phyloP scores from a whole-genome alignment of 2,113 vertebrate genomes.

The Dinomys branickii region DNA sequence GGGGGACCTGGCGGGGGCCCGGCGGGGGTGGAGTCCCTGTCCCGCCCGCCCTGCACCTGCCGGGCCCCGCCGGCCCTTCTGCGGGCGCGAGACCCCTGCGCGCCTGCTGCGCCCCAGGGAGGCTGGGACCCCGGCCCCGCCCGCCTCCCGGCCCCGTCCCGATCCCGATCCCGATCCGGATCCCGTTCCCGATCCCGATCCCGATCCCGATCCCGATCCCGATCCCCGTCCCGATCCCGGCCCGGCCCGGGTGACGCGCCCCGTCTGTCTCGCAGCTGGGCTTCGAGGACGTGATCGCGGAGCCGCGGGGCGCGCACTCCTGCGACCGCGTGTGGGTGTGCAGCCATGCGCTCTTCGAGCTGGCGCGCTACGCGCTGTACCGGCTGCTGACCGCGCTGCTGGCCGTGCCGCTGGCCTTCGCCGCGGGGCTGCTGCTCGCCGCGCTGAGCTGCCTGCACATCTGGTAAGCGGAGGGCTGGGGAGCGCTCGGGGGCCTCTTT shows the following conservation, averaged over 20 bases:
- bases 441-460: constrained; percentile 95
- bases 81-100: no score
- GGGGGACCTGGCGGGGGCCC: no score
- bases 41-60: background rate
- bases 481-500: background rate
- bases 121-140: no score
- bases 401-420: constrained; percentile 93
- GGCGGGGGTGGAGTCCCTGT: no score
- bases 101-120: no score
- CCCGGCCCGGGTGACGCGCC: no score
- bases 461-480: constrained; percentile 88
- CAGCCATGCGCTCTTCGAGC: constrained; percentile 94
- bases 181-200: no score
- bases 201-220: no score
- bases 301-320: constrained; percentile 91
- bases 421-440: constrained; percentile 91
- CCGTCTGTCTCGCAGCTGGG: constrained; percentile 89
- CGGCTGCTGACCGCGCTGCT: constrained; percentile 92
- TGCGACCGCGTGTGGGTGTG: constrained; percentile 96
- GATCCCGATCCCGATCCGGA: no score
- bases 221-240: no score
- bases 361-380: constrained; percentile 94
- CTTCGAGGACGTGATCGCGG: constrained; percentile 95
- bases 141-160: no score
- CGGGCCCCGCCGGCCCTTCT: no score